These are phyloP conservation scores for Neotoma lepida DNA, from an alignment of 2,113 vertebrate genomes.

Conservation along the genomic window DNA sequence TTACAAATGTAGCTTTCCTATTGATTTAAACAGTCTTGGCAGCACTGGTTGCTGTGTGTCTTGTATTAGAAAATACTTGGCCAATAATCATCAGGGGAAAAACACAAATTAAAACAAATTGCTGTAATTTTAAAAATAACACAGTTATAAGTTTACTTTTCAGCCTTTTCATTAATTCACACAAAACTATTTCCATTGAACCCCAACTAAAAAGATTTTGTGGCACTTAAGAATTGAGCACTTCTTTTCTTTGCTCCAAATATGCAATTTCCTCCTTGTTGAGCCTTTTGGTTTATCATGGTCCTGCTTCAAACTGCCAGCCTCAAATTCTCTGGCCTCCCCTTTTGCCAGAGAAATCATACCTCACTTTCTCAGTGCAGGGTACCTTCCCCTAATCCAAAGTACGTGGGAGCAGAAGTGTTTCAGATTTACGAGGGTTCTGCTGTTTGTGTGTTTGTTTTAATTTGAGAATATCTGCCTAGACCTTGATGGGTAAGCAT, in stretches of 20 bases:
- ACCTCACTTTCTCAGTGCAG: background rate
- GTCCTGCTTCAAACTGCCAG: conserved; percentile 54
- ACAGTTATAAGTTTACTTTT: conserved; percentile 30
- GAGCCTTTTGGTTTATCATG: background rate
- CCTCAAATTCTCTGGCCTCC: background rate
- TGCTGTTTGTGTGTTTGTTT: background rate
- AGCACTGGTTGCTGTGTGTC: background rate
- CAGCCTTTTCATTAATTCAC: background rate
- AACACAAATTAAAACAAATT: conserved; percentile 53
- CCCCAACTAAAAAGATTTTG: background rate
- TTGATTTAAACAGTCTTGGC: conserved; percentile 19
- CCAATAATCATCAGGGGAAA: conserved; percentile 22
- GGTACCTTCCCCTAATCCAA: background rate
- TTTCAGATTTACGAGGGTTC: background rate
- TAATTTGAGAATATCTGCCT: background rate
- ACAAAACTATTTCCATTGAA: conserved; percentile 8
- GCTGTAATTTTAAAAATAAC: conserved; percentile 38
- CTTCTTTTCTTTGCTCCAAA: conserved; percentile 34
- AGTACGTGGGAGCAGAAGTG: background rate
- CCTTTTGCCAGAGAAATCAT: conserved; percentile 19
- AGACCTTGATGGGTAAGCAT: background rate
- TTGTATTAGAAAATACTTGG: conserved; percentile 26
- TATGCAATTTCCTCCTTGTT: background rate
- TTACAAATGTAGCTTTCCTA: background rate
- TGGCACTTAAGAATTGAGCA: background rate